phyloP scores from a whole-genome alignment of 1,140 invertebrate species.

The Charaxes varanes region DNA sequence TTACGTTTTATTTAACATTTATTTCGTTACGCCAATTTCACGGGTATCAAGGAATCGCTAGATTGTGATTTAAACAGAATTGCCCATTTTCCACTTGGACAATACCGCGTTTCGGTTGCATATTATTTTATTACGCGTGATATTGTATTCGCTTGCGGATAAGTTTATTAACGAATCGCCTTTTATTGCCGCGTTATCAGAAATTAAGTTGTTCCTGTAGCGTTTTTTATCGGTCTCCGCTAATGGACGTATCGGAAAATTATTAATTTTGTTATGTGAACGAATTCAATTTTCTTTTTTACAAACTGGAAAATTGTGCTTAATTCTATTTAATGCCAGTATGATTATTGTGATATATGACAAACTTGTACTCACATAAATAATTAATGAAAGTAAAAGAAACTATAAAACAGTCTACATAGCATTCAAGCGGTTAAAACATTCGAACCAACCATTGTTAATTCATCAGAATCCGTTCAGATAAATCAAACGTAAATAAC shows the following conservation, averaged over 20 bases:
- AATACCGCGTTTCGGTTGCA: conserved; percentile 40
- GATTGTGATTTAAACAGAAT: conserved; percentile 70
- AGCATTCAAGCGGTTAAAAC: no score
- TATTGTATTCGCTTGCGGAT: conserved; percentile 52
- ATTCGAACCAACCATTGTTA: no score
- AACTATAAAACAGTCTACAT: no score
- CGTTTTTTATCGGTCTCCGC: conserved; percentile 13
- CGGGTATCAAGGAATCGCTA: conserved; percentile 70
- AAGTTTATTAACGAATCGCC: conserved; percentile 32
- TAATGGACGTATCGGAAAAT: conserved; percentile 4
- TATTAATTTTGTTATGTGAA: conserved; percentile 1
- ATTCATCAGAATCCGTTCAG: background rate
- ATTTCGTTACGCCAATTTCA: conserved; percentile 72
- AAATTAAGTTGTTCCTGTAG: conserved; percentile 25
- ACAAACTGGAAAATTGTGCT: no score
- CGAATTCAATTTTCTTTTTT: no score
- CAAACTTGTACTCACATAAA: no score
- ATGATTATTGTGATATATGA: no score
- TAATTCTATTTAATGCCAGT: no score
- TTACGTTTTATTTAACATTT: conserved; percentile 74
- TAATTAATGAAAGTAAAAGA: no score
- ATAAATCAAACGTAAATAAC: background rate
- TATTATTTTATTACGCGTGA: conserved; percentile 66
- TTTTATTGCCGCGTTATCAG: conserved; percentile 18
- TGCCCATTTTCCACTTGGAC: conserved; percentile 68